Evolutionary conservation across 2,113 vertebrate species (phyloP).

Genomic region (Mustelus asterias): DNA sequence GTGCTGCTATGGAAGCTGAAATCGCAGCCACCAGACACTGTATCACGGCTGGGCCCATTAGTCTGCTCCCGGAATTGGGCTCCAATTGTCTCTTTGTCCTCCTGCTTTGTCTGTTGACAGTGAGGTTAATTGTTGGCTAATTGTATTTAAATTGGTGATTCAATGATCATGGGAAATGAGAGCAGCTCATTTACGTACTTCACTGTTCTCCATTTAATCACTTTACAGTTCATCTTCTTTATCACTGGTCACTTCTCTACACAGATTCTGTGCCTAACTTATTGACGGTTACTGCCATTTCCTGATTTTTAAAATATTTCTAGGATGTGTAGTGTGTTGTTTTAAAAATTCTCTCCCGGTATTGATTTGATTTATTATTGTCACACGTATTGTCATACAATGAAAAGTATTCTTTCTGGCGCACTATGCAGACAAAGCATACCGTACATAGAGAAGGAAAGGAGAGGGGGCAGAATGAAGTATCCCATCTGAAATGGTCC

Average conservation of each 20-base stretch:
- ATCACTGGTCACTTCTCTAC: background rate
- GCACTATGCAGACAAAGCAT: too few relatives aligned
- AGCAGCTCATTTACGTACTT: background rate
- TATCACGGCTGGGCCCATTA: background rate
- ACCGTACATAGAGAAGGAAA: too few relatives aligned
- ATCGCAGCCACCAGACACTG: background rate
- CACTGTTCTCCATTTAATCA: background rate
- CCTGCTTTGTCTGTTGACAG: background rate
- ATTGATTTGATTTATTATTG: too few relatives aligned
- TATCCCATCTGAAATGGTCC: background rate
- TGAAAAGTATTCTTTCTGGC: too few relatives aligned
- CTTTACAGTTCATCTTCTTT: background rate
- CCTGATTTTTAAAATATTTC: background rate
- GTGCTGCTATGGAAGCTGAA: background rate
- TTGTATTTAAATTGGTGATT: background rate
- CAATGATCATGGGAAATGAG: background rate
- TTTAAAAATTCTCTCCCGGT: background rate
- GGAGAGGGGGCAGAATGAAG: background rate
- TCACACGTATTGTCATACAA: too few relatives aligned
- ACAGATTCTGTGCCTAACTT: background rate
- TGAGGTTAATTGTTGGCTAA: background rate
- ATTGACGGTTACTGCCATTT: background rate
- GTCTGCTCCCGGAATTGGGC: background rate
- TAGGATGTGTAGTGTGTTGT: background rate
- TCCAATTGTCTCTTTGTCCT: background rate